These are phyloP conservation scores for Callithrix jacchus DNA, from an alignment of 2,113 vertebrate genomes.

Conservation along the genomic window DNA sequence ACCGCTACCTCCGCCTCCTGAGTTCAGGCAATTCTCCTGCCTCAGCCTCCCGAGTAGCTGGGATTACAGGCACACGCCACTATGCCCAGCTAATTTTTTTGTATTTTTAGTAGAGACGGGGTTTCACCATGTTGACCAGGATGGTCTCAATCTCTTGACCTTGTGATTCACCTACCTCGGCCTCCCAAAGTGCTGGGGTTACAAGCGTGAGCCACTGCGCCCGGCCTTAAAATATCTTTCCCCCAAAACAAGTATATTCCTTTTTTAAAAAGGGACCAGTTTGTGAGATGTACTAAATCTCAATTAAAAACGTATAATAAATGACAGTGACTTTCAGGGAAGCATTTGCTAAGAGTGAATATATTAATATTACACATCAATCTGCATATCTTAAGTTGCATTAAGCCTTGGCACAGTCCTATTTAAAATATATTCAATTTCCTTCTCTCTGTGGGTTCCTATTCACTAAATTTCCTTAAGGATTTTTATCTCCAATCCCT, in stretches of 20 bases:
- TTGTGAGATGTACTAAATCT: background rate
- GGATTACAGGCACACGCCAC: too few relatives aligned
- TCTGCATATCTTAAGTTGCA: background rate
- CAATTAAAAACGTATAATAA: background rate
- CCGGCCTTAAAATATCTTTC: background rate
- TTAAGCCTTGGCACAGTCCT: background rate
- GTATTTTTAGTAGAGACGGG: too few relatives aligned
- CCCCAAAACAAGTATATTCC: background rate
- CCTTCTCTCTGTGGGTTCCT: background rate
- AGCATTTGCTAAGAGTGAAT: background rate
- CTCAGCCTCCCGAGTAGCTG: too few relatives aligned
- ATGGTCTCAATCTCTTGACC: too few relatives aligned
- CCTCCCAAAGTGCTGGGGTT: too few relatives aligned
- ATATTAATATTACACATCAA: background rate
- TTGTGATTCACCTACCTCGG: too few relatives aligned
- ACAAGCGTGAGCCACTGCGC: too few relatives aligned
- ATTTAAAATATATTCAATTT: slow-evolving; percentile 25
- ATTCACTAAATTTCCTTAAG: slow-evolving; percentile 1
- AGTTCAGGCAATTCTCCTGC: too few relatives aligned
- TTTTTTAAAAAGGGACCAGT: background rate
- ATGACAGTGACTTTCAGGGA: background rate
- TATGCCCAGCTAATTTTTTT: too few relatives aligned
- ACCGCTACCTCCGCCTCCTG: too few relatives aligned
- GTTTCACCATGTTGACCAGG: too few relatives aligned
- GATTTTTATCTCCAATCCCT: slow-evolving; percentile 34